Base-by-base conservation (phyloP, 2,797 vertebrate genomes). In the Poeciliopsis infans region DNA sequence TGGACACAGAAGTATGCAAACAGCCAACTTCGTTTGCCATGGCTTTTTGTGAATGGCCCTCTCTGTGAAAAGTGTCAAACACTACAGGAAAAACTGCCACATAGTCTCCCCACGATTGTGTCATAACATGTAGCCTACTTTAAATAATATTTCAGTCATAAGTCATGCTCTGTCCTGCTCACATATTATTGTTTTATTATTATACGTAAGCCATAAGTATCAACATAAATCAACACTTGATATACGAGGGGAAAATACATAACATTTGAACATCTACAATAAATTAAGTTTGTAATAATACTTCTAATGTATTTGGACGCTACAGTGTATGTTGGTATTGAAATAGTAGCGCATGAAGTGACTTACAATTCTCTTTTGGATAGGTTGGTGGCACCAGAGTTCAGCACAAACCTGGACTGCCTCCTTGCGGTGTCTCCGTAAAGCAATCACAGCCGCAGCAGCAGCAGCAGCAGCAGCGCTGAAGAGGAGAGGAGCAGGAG, bases 331-430 rank as follows among this genome's bases (percentile, higher is more conserved):
- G 15, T 8, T 16, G 2, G 23, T 43, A 2, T 43, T 46, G 45
- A 46, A n/a, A 16, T 41, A 55, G 55, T 57, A 33, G 36, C 36
- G 33, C 18, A 53, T 8, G 12, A 68, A 68, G 10, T n/a, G 51
- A 71, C 75, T 71, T 87, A 84, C 90, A 95, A 78, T 96, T 94
- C 94, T 92, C 43, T 82, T 77, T 78, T 46, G 68, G 75, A 83
- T 41, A 94, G 94, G 90, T 93, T 91, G 95, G 95, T 93, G 95
- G 95, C 95, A 95, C 94, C 94, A 96, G 87, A 95, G 95, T 91
- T 94, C 93, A 93, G 89, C 79, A 88, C 72, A 81, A 87, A 86
- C 59, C 79, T 75, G 80, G 25, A 6, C 78, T 47, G 72, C 73
- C 72, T 89, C 76, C 69, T 76, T 71, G 85, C 89, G 79, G 82